Conservation (phyloP, 53 echinoderm and acorn worm species). For the Luidia sarsii region DNA sequence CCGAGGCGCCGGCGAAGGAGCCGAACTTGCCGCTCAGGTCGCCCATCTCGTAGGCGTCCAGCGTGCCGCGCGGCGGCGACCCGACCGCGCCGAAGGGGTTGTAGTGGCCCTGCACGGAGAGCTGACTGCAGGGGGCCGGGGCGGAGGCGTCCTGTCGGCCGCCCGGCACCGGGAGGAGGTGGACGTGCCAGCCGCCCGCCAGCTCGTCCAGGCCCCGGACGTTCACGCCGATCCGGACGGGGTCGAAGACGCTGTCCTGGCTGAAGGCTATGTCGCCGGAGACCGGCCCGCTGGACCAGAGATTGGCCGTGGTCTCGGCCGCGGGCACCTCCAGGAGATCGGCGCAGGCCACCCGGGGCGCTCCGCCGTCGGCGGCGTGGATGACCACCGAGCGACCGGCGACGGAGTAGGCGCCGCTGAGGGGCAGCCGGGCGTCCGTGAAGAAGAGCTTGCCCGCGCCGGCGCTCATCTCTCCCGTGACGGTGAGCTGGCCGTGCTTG, state of each 20-base stretch:
- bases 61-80: conserved; percentile 62
- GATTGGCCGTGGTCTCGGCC: conserved; percentile 13
- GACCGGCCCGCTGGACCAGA: conserved; percentile 66
- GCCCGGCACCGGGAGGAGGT: conserved; percentile 70
- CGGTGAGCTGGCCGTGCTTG: conserved; percentile 68
- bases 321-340: conserved; percentile 64
- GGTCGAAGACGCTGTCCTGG: conserved; percentile 66
- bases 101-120: conserved; percentile 76
- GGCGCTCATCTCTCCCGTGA: conserved; percentile 55
- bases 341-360: conserved; percentile 71
- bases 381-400: conserved; percentile 70
- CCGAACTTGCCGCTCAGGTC: conserved; percentile 94
- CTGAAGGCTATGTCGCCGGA: conserved; percentile 65
- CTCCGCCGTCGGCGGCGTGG: conserved; percentile 65
- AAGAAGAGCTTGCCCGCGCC: conserved; percentile 80
- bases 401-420: conserved; percentile 73
- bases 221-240: conserved; percentile 48
- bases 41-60: conserved; percentile 88
- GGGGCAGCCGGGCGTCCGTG: conserved; percentile 83
- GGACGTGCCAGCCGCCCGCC: conserved; percentile 91
- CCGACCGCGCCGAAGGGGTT: conserved; percentile 84
- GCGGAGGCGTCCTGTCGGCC: neutral
- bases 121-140: conserved; percentile 65
- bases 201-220: conserved; percentile 51
- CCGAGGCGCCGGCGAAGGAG: conserved; percentile 51